A percentile compares a stretch with the other conserved stretches of the same genome.
Conservation (phyloP, 2,797 vertebrate genomes). For the Adelosebastes latens region DNA sequence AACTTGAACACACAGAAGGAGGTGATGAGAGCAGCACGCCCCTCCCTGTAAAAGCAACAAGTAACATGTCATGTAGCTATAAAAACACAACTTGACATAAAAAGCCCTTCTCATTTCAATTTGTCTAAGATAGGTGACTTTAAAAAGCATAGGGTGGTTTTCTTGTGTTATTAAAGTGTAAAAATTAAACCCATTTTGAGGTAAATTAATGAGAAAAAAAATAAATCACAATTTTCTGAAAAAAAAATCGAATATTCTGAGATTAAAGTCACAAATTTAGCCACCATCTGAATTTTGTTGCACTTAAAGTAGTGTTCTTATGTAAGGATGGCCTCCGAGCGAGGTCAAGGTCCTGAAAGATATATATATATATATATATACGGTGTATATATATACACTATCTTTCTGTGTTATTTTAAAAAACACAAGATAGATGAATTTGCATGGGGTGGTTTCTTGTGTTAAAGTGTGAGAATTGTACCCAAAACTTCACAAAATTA, state of each 20-base stretch:
- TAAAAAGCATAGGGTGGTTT: neutral
- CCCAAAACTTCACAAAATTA: neutral
- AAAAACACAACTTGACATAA: neutral
- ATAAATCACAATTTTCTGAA: no score
- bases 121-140: neutral
- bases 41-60: conserved; percentile 87
- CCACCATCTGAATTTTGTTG: no score
- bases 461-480: neutral
- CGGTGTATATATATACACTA: no score
- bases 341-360: no score
- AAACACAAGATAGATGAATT: neutral
- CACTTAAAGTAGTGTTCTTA: no score
- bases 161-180: neutral
- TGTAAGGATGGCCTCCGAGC: no score
- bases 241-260: accelerated
- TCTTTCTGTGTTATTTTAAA: no score
- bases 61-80: neutral
- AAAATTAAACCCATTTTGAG: neutral
- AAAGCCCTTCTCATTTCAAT: neutral
- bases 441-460: neutral
- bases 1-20: conserved; percentile 99
- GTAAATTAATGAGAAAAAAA: neutral
- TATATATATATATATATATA: no score
- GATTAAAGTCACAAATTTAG: no score
- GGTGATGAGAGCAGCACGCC: conserved; percentile 96